These are phyloP conservation scores for Myotis findleyi DNA, from an alignment of 2,797 vertebrate species.

Conservation along the genomic window DNA sequence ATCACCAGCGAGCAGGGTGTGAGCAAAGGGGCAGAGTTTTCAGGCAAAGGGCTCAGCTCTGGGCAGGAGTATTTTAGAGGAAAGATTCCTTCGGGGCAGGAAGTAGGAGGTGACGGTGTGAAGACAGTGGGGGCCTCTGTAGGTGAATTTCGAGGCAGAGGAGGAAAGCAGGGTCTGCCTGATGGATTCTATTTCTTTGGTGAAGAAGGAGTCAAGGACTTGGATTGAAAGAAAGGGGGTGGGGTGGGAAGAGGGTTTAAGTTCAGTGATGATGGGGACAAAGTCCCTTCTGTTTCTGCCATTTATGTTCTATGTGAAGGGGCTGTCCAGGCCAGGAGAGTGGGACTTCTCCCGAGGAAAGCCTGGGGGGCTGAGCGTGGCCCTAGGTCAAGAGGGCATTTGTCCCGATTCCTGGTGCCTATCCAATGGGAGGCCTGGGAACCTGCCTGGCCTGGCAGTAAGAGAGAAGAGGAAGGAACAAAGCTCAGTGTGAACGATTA, in stretches of 20 bases:
- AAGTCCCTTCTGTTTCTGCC: not conserved
- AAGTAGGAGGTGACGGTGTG: not conserved
- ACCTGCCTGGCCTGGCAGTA: not conserved
- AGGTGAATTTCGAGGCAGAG: not conserved
- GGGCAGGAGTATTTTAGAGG: not conserved
- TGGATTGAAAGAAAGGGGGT: not conserved
- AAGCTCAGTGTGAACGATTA: not conserved
- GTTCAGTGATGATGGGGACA: not conserved
- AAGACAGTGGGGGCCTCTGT: not conserved
- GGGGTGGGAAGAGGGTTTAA: not conserved
- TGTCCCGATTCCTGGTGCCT: not conserved
- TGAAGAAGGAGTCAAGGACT: not conserved
- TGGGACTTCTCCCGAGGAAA: not conserved
- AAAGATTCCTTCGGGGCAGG: not conserved
- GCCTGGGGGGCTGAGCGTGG: not conserved
- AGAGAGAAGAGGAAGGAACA: not conserved
- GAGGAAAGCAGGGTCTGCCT: not conserved
- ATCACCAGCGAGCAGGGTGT: not conserved
- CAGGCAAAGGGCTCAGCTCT: not conserved
- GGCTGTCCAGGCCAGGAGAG: not conserved
- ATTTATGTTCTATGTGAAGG: not conserved
- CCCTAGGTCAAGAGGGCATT: not conserved
- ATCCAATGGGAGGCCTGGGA: not conserved
- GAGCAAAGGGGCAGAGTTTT: too few species aligned
- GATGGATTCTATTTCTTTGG: not conserved